A percentile compares a stretch with the other conserved stretches of the same genome.
phyloP scores from a whole-genome alignment of 2,888 invertebrate species.

The Ptychoptera contaminata region DNA sequence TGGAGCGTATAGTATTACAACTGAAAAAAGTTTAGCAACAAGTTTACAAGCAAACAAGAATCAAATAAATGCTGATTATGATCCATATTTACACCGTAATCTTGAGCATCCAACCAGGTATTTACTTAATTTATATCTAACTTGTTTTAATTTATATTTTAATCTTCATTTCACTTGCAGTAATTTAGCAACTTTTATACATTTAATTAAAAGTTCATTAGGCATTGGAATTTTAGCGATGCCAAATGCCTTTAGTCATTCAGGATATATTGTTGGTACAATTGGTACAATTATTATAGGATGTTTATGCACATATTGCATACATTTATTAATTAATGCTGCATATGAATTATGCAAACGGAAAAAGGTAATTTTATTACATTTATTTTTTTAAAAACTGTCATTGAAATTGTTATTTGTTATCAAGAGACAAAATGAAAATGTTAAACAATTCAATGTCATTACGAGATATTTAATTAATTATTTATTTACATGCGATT shows the following conservation, averaged over 20 bases:
- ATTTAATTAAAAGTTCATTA: conserved; percentile 80
- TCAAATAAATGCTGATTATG: conserved; percentile 32
- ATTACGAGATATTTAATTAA: too few species aligned
- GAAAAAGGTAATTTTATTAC: conserved; percentile 24
- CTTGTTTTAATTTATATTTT: conserved; percentile 17
- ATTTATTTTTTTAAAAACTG: conserved; percentile 3
- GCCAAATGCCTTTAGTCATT: conserved; percentile 51
- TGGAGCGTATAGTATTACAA: conserved; percentile 15
- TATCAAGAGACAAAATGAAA: too few species aligned
- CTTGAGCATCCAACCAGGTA: conserved; percentile 51
- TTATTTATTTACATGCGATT: too few species aligned
- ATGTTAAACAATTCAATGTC: too few species aligned
- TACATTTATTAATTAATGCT: conserved; percentile 59
- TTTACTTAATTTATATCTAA: neutral
- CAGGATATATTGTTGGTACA: conserved; percentile 47
- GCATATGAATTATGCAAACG: conserved; percentile 43
- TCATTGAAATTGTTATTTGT: neutral
- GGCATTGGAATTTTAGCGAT: conserved; percentile 91
- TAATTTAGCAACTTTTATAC: conserved; percentile 72
- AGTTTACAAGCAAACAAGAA: too few species aligned
- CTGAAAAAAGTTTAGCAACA: neutral
- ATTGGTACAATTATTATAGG: conserved; percentile 74
- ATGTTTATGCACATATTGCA: conserved; percentile 82
- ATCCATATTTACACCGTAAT: conserved; percentile 51
- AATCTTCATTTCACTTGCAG: too few species aligned